These are phyloP conservation scores for Paracanthobrama guichenoti DNA, from an alignment of 2,113 vertebrate species.

Conservation along the genomic window DNA sequence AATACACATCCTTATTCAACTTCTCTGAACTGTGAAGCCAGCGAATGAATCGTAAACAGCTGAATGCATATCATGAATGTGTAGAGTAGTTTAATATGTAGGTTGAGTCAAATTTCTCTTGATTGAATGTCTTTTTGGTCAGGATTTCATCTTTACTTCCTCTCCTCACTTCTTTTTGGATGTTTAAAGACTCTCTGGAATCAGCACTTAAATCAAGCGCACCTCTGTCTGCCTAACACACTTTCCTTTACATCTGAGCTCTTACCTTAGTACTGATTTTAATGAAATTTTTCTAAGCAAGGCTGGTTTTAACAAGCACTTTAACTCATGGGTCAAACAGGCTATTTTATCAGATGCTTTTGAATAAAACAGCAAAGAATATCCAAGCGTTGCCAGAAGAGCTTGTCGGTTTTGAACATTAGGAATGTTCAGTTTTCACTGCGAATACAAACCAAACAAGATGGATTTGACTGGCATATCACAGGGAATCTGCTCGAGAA, in stretches of 20 bases:
- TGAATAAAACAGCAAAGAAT: constrained; percentile 48
- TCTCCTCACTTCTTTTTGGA: background rate
- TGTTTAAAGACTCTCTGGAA: background rate
- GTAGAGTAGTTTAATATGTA: constrained; percentile 47
- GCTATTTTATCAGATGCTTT: constrained; percentile 58
- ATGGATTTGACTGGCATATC: background rate
- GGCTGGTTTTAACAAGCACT: constrained; percentile 74
- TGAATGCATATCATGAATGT: constrained; percentile 55
- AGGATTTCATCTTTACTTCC: constrained; percentile 10
- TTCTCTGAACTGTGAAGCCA: constrained; percentile 63
- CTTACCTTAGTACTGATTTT: constrained; percentile 38
- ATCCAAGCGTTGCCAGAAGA: background rate
- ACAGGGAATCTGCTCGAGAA: background rate
- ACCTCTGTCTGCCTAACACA: constrained; percentile 21
- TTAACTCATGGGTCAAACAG: constrained; percentile 70
- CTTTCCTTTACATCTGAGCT: constrained; percentile 11
- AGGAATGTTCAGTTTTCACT: background rate
- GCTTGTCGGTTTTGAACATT: background rate
- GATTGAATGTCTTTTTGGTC: constrained; percentile 23
- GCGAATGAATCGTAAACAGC: constrained; percentile 56
- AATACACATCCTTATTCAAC: constrained; percentile 43
- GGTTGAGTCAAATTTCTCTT: constrained; percentile 34
- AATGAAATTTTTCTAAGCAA: constrained; percentile 56
- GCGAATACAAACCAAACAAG: constrained; percentile 10
- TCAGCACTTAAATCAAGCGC: constrained; percentile 57